Base-by-base conservation (phyloP, 2,113 vertebrate species). In the Furnarius figulus region DNA sequence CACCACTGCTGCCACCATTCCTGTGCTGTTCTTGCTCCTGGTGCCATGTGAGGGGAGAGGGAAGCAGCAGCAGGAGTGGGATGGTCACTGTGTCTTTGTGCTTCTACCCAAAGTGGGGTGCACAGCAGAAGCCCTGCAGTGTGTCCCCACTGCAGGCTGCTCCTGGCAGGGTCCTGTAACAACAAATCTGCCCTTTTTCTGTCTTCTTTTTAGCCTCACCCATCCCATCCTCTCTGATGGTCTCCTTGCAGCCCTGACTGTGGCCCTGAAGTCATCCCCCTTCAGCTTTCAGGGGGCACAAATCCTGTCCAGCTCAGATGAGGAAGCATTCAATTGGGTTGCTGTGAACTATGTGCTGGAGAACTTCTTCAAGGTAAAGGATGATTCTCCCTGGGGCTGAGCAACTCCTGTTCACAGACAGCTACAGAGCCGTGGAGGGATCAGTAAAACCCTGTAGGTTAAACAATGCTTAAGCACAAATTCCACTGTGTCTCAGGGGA, bases 291-390 rank as follows among this genome's bases (percentile, higher is more conserved):
- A 71, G 75, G 68, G 76, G 24, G 61, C 76, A 90, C 56, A 91
- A 14, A 63, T 95, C 84, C 73, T 97, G 68, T 78, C 96, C 73
- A 87, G 61, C n/a, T 19, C 68, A 78, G 35, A 95, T 0, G 7
- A 95, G 42, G 93, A 75, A 72, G 93, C 91, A 75, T 95, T 96
- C 83, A 78, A 44, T 1, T 97, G 96, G 96, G 65, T 92, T 86
- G 86, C 95, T 78, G 94, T 92, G 77, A 97, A 97, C 58, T 97
- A 97, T 1, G 28, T 97, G 52, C 86, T 97, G 86, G 80, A 90
- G 70, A 97, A 95, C 76, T 96, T 97, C 84, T 93, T 97, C 80
- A 95, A 95, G 96, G 96, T 97, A 96, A 89, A 35, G 52, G 35
- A 78, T 3, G 8, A 22, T 35, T 71, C 28, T 86, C 15, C 24